Evolutionary conservation across 2,888 invertebrate species (phyloP).

Genomic region (Abrostola tripartita): DNA sequence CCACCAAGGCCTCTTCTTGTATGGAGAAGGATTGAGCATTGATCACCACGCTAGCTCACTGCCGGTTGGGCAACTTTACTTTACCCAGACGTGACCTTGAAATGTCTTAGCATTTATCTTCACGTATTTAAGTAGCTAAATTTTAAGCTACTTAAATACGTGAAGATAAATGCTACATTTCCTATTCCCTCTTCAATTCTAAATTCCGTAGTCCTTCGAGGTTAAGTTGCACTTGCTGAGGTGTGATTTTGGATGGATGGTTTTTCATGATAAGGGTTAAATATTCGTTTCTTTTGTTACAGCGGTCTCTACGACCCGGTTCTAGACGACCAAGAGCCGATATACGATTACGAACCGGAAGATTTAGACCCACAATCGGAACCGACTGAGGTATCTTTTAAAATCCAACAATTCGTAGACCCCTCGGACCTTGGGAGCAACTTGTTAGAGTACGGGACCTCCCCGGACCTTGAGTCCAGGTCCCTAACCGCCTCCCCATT

Average conservation of each 20-base stretch:
- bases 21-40: too few species aligned
- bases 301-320: slow-evolving; percentile 84
- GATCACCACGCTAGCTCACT: too few species aligned
- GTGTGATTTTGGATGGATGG: not conserved
- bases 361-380: slow-evolving; percentile 79
- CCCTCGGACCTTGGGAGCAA: slow-evolving; percentile 50
- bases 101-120: not conserved
- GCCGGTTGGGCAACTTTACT: not conserved
- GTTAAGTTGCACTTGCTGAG: not conserved
- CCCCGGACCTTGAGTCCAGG: slow-evolving; percentile 47
- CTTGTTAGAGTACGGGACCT: slow-evolving; percentile 19
- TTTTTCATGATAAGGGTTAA: not conserved
- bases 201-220: not conserved
- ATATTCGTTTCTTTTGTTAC: slow-evolving; percentile 53
- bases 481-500: slow-evolving; percentile 74
- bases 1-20: too few species aligned
- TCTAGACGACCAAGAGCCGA: slow-evolving; percentile 78
- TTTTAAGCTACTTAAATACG: too few species aligned
- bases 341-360: slow-evolving; percentile 77
- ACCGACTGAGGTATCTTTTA: slow-evolving; percentile 78
- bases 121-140: not conserved
- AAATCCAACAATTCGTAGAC: slow-evolving; percentile 65
- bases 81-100: not conserved
- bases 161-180: too few species aligned
- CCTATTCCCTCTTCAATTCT: too few species aligned